A percentile compares a stretch with the other conserved stretches of the same genome.
Conservation (phyloP, 35 echinoderm and acorn worm genomes). For the Strongylocentrotus purpuratus region DNA sequence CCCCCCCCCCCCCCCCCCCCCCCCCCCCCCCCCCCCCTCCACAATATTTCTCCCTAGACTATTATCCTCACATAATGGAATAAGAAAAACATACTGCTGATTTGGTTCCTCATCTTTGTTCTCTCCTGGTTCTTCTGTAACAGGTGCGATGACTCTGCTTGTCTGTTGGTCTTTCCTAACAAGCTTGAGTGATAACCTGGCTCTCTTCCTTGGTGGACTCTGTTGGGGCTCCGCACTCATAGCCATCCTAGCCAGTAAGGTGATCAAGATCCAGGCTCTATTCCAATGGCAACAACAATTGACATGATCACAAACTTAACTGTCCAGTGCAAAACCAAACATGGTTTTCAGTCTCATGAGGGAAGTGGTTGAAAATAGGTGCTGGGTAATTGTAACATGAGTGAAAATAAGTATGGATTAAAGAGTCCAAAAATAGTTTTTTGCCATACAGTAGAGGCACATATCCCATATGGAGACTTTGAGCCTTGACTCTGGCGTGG, state of each 20-base stretch:
- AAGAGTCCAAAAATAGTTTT: too few species aligned
- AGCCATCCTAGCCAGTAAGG: neutral
- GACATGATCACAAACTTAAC: neutral
- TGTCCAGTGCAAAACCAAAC: too few species aligned
- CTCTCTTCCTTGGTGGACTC: slow-evolving; percentile 76
- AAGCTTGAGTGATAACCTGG: slow-evolving; percentile 75
- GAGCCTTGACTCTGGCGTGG: too few species aligned
- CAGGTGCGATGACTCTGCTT: neutral
- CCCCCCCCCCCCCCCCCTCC: too few species aligned
- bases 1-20: too few species aligned
- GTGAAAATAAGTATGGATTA: too few species aligned
- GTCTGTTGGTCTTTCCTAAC: slow-evolving; percentile 51
- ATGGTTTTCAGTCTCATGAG: too few species aligned
- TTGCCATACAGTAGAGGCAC: too few species aligned
- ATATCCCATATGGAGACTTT: too few species aligned
- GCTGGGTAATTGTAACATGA: too few species aligned
- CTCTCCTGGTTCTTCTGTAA: neutral
- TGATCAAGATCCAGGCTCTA: neutral
- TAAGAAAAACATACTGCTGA: neutral
- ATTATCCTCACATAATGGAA: neutral
- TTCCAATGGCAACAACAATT: neutral
- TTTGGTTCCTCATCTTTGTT: neutral
- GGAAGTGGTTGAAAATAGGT: too few species aligned
- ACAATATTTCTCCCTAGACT: too few species aligned
- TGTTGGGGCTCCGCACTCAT: neutral